phyloP scores from a whole-genome alignment of 2,888 invertebrate species.

The Epinotia nisella region DNA sequence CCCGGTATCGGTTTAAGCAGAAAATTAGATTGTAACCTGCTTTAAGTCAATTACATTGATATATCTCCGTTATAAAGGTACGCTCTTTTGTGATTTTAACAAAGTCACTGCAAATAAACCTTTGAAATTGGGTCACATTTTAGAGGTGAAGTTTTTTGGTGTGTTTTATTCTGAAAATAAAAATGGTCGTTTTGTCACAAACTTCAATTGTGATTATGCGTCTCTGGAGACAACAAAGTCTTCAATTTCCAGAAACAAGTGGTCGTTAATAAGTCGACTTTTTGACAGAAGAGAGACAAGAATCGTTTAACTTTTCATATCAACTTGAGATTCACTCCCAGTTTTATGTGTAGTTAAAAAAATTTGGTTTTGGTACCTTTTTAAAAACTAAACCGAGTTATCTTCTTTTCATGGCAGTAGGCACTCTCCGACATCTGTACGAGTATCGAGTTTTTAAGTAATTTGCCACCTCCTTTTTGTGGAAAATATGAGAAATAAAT shows the following conservation, averaged over 20 bases:
- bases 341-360: neutral
- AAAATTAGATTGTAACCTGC: constrained; percentile 69
- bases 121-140: constrained; percentile 18
- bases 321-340: constrained; percentile 54
- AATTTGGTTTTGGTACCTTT: too few relatives aligned
- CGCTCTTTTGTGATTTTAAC: constrained; percentile 39
- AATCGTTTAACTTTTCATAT: constrained; percentile 71
- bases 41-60: constrained; percentile 63
- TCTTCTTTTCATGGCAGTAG: too few relatives aligned
- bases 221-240: constrained; percentile 55
- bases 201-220: constrained; percentile 58
- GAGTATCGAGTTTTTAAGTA: too few relatives aligned
- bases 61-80: constrained; percentile 45
- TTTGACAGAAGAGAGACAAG: constrained; percentile 69
- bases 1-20: constrained; percentile 66
- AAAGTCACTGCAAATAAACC: constrained; percentile 19
- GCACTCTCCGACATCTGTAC: too few relatives aligned
- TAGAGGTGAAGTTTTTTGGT: neutral
- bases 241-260: constrained; percentile 56
- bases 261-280: constrained; percentile 58
- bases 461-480: neutral
- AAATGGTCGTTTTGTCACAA: constrained; percentile 52
- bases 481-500: neutral
- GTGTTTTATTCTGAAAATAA: constrained; percentile 49
- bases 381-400: too few relatives aligned